Base-by-base conservation (phyloP, 2,888 invertebrate genomes). In the Caenorhabditis sp. region DNA sequence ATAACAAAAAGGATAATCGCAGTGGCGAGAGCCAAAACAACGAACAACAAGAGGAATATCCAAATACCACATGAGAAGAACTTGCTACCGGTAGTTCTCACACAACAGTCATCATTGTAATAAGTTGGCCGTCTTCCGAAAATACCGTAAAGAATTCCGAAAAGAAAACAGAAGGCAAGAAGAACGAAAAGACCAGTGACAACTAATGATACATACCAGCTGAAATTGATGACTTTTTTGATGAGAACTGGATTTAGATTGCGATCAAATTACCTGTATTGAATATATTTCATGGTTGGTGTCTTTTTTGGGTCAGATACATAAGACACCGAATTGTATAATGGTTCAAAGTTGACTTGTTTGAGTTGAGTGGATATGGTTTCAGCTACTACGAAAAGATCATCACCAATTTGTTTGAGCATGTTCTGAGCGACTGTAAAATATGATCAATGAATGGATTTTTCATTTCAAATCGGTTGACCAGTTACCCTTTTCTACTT, bases 101-200 rank as follows among this genome's bases (percentile, higher is more conserved):
- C 89, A 80, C 90, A 90, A 70, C 88, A 88, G 38, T 87, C 87
- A 21, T 89, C 88, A 31, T 88, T 88, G 67, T 88, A 88, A 17
- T 88, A 89, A 3, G 82, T 83, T 2, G 90, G 89, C 31, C 89
- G 77, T 63, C 89, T 87, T 20, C 90, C 90, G 83, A 89, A 90
- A 23, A 87, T 82, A 36, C 90, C 90, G 83, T 89, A 90, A 77
- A 89, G 83, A 8, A 90, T 81, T 7, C 90, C 90, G 56, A 90
- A 81, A 58, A 88, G 87, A 78, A 88, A 88, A 65, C 88, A 86
- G 4, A 89, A 75, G 0, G 89, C 87, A 20, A 89, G 82, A 52
- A 90, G 80, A 21, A 88, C 75, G 58, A 89, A 83, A 2, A 89
- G 58, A 72, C 88, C 88, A 38, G 88, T 83, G 38, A 89, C 59